phyloP scores from a whole-genome alignment of 2,888 invertebrate genomes.

The Pegoplata infirma region DNA sequence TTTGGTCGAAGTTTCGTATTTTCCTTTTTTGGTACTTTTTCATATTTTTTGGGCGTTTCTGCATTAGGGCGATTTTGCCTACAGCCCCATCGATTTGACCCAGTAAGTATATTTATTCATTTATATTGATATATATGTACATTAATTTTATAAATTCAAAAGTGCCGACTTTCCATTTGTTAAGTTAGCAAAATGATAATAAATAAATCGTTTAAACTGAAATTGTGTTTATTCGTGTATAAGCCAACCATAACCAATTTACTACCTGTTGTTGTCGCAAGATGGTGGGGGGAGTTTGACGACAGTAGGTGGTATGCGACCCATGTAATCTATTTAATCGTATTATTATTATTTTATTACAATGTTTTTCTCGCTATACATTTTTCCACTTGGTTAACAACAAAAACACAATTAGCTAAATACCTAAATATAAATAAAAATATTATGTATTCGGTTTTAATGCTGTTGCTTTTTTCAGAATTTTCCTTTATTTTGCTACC shows the following conservation, averaged over 20 bases:
- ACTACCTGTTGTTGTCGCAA: neutral
- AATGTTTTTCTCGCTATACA: conserved; percentile 11
- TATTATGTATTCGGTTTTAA: too few relatives aligned
- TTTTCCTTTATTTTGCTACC: conserved; percentile 13
- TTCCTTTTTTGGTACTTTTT: too few relatives aligned
- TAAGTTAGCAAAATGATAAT: neutral
- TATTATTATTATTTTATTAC: neutral
- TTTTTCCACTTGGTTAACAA: conserved; percentile 11
- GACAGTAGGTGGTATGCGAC: neutral
- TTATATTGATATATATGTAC: too few relatives aligned
- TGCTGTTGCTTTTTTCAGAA: neutral
- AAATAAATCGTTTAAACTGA: neutral
- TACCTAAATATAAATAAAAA: too few relatives aligned
- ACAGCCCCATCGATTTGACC: too few relatives aligned
- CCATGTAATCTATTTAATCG: neutral
- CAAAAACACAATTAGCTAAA: neutral
- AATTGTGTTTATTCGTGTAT: neutral
- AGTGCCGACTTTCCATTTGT: neutral
- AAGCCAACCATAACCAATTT: neutral
- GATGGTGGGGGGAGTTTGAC: neutral
- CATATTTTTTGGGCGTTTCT: too few relatives aligned
- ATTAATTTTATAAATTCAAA: too few relatives aligned
- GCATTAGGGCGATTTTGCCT: too few relatives aligned
- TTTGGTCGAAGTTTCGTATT: too few relatives aligned
- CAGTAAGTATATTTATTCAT: too few relatives aligned